These are phyloP conservation scores for Morone saxatilis DNA, from an alignment of 2,113 vertebrate genomes.

Conservation along the genomic window DNA sequence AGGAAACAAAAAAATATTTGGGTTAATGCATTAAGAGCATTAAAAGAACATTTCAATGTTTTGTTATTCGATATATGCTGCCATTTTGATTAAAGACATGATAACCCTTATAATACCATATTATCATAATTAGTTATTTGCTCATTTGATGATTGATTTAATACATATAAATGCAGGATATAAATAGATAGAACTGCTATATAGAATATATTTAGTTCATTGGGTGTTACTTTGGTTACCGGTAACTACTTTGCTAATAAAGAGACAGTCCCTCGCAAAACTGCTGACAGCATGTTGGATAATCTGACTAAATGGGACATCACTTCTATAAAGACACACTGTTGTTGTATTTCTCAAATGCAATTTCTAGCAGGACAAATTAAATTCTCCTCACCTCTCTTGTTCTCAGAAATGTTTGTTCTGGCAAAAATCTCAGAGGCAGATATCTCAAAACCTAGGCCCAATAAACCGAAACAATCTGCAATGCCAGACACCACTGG, in stretches of 20 bases:
- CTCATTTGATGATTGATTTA: not conserved
- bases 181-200: not conserved
- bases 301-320: not conserved
- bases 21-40: not conserved
- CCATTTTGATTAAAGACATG: too few relatives aligned
- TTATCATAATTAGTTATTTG: too few relatives aligned
- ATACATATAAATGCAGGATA: not conserved
- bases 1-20: not conserved
- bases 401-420: not conserved
- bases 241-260: not conserved
- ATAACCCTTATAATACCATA: too few relatives aligned
- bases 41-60: too few relatives aligned
- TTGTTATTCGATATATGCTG: too few relatives aligned
- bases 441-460: not conserved
- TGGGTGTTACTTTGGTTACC: not conserved
- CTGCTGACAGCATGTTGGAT: conserved; percentile 1
- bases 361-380: conserved; percentile 4
- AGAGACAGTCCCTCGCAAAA: not conserved
- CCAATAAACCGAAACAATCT: not conserved
- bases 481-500: not conserved
- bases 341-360: conserved; percentile 3
- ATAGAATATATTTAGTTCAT: not conserved
- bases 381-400: not conserved
- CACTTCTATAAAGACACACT: not conserved
- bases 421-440: not conserved